Percentiles rank a stretch among this genome's conserved stretches.
phyloP scores from a whole-genome alignment of 2,888 invertebrate species.

The Baccha elongata region DNA sequence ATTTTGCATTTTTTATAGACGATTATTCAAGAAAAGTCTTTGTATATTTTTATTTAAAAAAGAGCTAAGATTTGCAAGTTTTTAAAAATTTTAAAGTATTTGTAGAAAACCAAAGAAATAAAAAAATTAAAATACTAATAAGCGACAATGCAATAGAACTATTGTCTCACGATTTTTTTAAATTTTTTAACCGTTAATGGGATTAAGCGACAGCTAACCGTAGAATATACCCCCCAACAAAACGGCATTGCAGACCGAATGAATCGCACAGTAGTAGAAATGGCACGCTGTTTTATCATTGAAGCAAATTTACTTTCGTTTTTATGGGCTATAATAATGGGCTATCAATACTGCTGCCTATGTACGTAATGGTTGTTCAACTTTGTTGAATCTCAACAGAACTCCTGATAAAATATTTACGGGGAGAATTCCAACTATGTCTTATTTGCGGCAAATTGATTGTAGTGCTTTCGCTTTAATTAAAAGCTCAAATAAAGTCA shows the following conservation, averaged over 20 bases:
- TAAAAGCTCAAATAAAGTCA: slow-evolving; percentile 25
- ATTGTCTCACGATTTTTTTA: background rate
- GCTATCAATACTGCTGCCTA: slow-evolving; percentile 49
- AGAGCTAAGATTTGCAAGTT: slow-evolving; percentile 14
- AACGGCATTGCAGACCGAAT: slow-evolving; percentile 12
- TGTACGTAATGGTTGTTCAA: slow-evolving; percentile 45
- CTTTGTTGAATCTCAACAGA: too few relatives aligned
- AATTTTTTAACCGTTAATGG: slow-evolving; percentile 1
- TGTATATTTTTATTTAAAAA: too few relatives aligned
- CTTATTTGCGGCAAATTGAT: slow-evolving; percentile 33
- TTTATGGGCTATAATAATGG: slow-evolving; percentile 64
- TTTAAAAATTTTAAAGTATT: too few relatives aligned
- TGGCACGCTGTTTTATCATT: slow-evolving; percentile 70
- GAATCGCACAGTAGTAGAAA: too few relatives aligned
- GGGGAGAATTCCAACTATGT: slow-evolving; percentile 31
- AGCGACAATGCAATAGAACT: slow-evolving; percentile 15
- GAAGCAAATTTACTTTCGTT: slow-evolving; percentile 72
- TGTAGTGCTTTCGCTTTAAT: slow-evolving; percentile 13
- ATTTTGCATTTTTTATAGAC: too few relatives aligned
- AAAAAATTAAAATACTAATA: slow-evolving; percentile 25
- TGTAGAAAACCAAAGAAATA: slow-evolving; percentile 13
- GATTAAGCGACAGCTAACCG: slow-evolving; percentile 8
- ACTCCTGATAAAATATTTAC: slow-evolving; percentile 24
- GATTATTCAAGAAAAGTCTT: too few relatives aligned
- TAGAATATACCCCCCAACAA: slow-evolving; percentile 11